Evolutionary conservation across 2,113 vertebrate genomes (phyloP), one percentile per base, ranked within the genome.

Genomic region (Ia io): DNA sequence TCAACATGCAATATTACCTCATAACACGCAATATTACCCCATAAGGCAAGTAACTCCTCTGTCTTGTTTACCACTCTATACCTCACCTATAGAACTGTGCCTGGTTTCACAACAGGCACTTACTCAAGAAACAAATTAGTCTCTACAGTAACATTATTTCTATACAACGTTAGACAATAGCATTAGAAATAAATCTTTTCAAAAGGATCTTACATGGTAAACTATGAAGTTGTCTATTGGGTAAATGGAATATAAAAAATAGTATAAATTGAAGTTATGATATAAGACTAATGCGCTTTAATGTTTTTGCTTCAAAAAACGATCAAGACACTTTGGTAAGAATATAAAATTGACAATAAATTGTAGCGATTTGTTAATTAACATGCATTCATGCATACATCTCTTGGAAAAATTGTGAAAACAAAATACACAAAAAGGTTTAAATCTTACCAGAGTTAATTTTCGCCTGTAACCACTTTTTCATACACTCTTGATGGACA

Each of bases 401-500:
- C 35, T 65, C 18, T 49, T 77, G 12, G 56, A 49, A 77, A 94
- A 95, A 17, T 4, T 71, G 14, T 69, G 25, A 51, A 94, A 87
- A 91, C 10, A 90, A 84, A 89, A 91, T 25, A 88, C 53, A 82
- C 40, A 49, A 51, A 96, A 47, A 59, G 14, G 17, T 96, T 96
- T 69, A 78, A 49, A 49, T 76, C 98, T 98, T 98, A 99, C 99
- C 99, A 67, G 99, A 99, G 98, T 99, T 99, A 95, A 99, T 99
- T 98, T 99, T 99, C 65, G 99, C 99, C 90, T 98, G 98, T 37
- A 99, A 98, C 99, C 99, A 99, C 95, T 99, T 99, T 97, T 99
- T 99, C 98, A 99, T 99, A 97, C 99, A 99, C 32, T 99, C 99
- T 98, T 99, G 99, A 96, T 99, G 99, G 95, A 99, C 99, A 86